A percentile compares a stretch with the other conserved stretches of the same genome.
Evolutionary conservation across 2,113 vertebrate genomes (phyloP).

Genomic region (Choloepus hoffmanni): DNA sequence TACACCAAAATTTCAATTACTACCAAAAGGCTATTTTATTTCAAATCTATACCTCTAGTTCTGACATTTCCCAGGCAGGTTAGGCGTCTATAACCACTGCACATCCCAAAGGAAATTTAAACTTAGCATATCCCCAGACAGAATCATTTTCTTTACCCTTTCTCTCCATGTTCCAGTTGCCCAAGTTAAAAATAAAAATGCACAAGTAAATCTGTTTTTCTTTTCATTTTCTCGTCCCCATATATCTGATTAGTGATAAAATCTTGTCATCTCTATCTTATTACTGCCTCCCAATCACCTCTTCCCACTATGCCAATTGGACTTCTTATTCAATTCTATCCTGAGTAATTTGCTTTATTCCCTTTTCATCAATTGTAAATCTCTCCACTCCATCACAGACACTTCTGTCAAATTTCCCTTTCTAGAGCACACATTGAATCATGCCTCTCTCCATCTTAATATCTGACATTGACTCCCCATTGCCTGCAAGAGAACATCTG

Average conservation of each 20-base stretch:
- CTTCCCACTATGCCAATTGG: neutral
- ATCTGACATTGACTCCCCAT: neutral
- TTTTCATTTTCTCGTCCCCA: neutral
- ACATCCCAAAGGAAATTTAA: neutral
- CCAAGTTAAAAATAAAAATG: neutral
- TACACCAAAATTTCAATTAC: neutral
- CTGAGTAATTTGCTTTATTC: neutral
- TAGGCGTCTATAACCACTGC: neutral
- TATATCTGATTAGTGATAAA: neutral
- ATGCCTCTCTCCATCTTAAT: neutral
- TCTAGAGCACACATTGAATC: neutral
- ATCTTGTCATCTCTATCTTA: neutral
- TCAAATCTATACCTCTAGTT: neutral
- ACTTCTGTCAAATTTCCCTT: slow-evolving; percentile 36
- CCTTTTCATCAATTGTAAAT: neutral
- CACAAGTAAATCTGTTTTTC: neutral
- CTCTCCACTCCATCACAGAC: neutral
- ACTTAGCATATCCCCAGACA: neutral
- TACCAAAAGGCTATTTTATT: neutral
- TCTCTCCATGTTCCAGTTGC: neutral
- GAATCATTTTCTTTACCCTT: neutral
- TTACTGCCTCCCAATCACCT: neutral
- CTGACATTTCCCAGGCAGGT: neutral
- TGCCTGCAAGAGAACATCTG: neutral
- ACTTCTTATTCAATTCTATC: neutral